These are phyloP conservation scores for Amblyteles armatorius DNA, from an alignment of 2,888 invertebrate species.

Conservation along the genomic window DNA sequence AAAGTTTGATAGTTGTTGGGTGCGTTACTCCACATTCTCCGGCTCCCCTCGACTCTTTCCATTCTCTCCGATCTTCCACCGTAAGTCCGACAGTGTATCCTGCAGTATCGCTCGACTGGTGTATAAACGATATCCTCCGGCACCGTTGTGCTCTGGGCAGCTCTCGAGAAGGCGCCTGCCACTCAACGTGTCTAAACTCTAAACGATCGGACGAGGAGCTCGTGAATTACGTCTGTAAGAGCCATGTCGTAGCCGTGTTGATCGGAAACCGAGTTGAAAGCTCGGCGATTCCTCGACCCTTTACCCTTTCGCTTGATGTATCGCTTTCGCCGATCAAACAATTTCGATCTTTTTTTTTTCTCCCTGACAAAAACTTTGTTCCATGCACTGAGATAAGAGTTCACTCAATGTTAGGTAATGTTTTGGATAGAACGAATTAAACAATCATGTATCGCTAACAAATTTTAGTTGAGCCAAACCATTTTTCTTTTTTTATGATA, in stretches of 20 bases:
- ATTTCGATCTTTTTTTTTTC: not conserved
- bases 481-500: too few species aligned
- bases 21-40: conserved; percentile 64
- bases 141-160: conserved; percentile 53
- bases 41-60: conserved; percentile 37
- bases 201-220: conserved; percentile 72
- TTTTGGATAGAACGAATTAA: not conserved
- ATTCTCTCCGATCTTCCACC: conserved; percentile 47
- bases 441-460: not conserved
- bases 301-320: conserved; percentile 7
- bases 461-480: not conserved
- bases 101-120: conserved; percentile 32
- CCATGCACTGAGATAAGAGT: not conserved
- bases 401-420: not conserved
- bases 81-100: conserved; percentile 28
- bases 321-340: conserved; percentile 39
- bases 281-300: conserved; percentile 9
- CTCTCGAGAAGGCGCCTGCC: conserved; percentile 71
- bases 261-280: conserved; percentile 53
- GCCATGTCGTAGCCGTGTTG: conserved; percentile 45
- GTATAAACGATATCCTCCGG: conserved; percentile 22
- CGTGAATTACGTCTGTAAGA: conserved; percentile 69
- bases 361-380: not conserved
- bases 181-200: conserved; percentile 77
- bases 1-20: conserved; percentile 78